Base-by-base conservation (phyloP, 2,888 invertebrate genomes). In the Teinopalpus imperialis region DNA sequence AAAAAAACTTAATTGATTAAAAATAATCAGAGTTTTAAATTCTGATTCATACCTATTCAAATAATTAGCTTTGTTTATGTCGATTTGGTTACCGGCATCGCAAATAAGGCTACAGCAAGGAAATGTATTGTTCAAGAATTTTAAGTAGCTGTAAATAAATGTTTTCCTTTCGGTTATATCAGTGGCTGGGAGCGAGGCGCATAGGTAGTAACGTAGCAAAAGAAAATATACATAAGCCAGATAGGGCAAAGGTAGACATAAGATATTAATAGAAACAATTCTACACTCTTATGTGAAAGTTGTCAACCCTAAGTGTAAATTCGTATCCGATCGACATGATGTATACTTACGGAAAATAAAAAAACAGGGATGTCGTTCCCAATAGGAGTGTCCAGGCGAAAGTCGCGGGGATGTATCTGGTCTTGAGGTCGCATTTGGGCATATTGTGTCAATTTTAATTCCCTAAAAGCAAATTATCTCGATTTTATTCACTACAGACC, bases 321-420 rank as follows among this genome's bases (percentile, higher is more conserved):
- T 74, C 74, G 70, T 67, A 75, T 62, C 60, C 62, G 63, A 70
- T 74, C 67, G 70, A 75, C 69, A 73, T 74, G 69, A 70, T 77
- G 70, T 78, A 80, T 89, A 97, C 98, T 97, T 92, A 98, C 98
- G 98, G 97, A 90, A 95, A 98, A 89, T 95, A 96, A 92, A 98
- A 98, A 92, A 98, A 98, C 71, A 97, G 92, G 75, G 94, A 94
- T 66, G 98, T 98, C 66, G 97, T 96, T 78, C 94, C 94, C 81
- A 99, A 91, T 67, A 99, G 92, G 76, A 99, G 91, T 65, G 95
- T 94, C 99, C 99, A 99, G 81, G 99, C 98, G 92, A 98, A 97
- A 77, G 97, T 96, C 89, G 98, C 98, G 88, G 99, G 99, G 92
- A 98, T 94, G 90, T 96, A 97, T 92, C 97, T 95, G 89, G 97